These are phyloP conservation scores for Caranx ignobilis DNA, from an alignment of 2,113 vertebrate species.

Conservation along the genomic window DNA sequence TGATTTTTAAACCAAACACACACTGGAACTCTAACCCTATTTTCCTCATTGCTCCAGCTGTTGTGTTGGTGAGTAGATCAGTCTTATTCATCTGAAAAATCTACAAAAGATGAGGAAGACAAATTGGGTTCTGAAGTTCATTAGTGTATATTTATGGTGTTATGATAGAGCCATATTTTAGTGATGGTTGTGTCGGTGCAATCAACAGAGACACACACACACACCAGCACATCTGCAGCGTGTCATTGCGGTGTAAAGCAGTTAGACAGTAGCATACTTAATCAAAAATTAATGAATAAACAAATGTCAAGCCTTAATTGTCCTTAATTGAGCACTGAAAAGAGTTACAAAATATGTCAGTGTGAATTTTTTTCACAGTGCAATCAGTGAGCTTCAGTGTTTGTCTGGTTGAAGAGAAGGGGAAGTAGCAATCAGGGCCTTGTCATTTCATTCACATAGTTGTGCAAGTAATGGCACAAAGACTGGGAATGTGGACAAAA, in stretches of 20 bases:
- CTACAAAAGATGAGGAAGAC: not conserved
- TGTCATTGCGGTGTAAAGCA: not conserved
- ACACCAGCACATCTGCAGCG: not conserved
- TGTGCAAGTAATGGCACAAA: constrained; percentile 16
- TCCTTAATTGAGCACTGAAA: not conserved
- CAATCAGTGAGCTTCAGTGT: constrained; percentile 40
- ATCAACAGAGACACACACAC: not conserved
- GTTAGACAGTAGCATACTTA: not conserved
- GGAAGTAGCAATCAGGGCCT: constrained; percentile 57
- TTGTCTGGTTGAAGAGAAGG: constrained; percentile 44
- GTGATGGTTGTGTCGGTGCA: not conserved
- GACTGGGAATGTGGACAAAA: constrained; percentile 45
- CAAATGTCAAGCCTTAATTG: not conserved
- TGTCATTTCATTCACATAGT: constrained; percentile 58
- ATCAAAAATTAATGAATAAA: not conserved
- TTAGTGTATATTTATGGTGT: not conserved
- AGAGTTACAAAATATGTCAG: constrained; percentile 11
- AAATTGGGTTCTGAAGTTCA: constrained; percentile 6
- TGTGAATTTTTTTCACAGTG: constrained; percentile 38
- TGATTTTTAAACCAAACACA: not conserved
- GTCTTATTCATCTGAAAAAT: not conserved
- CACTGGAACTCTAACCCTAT: not conserved
- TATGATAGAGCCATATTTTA: not conserved
- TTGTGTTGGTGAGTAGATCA: constrained; percentile 9
- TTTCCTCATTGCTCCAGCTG: not conserved